phyloP scores from a whole-genome alignment of 2,888 invertebrate genomes.

The Drosophila rellima region DNA sequence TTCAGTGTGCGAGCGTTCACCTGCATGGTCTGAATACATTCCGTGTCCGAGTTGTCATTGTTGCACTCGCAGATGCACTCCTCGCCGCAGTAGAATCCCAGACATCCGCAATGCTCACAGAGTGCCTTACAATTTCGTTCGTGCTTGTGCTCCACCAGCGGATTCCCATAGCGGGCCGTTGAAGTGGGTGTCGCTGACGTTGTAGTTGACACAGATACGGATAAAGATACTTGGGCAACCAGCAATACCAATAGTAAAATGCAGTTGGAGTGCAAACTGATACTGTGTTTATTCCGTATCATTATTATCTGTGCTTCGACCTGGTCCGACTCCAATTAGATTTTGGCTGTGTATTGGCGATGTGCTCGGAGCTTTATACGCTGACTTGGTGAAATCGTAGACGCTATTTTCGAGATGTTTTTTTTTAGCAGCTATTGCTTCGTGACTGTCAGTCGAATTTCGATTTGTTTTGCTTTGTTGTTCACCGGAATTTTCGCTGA shows the following conservation, averaged over 20 bases:
- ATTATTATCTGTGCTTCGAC: slow-evolving; percentile 40
- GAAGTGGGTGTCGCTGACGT: slow-evolving; percentile 15
- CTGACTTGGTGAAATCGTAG: slow-evolving; percentile 74
- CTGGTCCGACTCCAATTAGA: slow-evolving; percentile 30
- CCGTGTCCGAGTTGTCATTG: slow-evolving; percentile 81
- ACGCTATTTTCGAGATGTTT: slow-evolving; percentile 45
- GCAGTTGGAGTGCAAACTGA: slow-evolving; percentile 11
- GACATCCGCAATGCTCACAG: slow-evolving; percentile 84
- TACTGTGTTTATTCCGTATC: slow-evolving; percentile 41
- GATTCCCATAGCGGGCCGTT: slow-evolving; percentile 46
- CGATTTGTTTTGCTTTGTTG: slow-evolving; percentile 62
- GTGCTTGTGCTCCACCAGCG: slow-evolving; percentile 76
- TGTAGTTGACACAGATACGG: slow-evolving; percentile 18
- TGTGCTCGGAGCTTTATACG: slow-evolving; percentile 60
- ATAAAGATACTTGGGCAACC: slow-evolving; percentile 34
- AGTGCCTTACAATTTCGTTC: slow-evolving; percentile 82
- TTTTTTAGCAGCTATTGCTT: slow-evolving; percentile 36
- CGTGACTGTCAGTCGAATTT: slow-evolving; percentile 75
- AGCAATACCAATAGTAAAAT: slow-evolving; percentile 35
- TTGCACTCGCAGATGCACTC: slow-evolving; percentile 86
- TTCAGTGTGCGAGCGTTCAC: slow-evolving; percentile 74
- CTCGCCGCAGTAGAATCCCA: slow-evolving; percentile 86
- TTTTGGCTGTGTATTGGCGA: slow-evolving; percentile 47
- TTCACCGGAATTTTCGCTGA: slow-evolving; percentile 75
- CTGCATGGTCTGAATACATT: slow-evolving; percentile 84